Percentiles rank a stretch among this genome's conserved stretches.
phyloP scores from a whole-genome alignment of 2,113 vertebrate genomes.

The cattle (Bos taurus) region ARS-UCD2.0 NC_037329.1:87554501-87555000 shows the following conservation, averaged over 20 bases:
- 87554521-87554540: constrained; percentile 69
- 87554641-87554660: constrained; percentile 53
- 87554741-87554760: neutral
- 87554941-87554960: constrained; percentile 5
- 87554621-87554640: constrained; percentile 65
- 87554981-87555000: constrained; percentile 1
- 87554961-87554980: constrained; percentile 2
- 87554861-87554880: constrained; percentile 53
- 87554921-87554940: constrained; percentile 46
- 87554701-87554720: constrained; percentile 12
- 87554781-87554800: neutral
- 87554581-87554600: constrained; percentile 54
- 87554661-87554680: constrained; percentile 58
- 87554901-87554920: constrained; percentile 58
- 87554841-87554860: constrained; percentile 62
- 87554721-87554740: constrained; percentile 6
- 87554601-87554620: constrained; percentile 62
- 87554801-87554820: constrained; percentile 46
- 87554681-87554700: constrained; percentile 28
- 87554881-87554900: constrained; percentile 31
- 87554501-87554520: constrained; percentile 63
- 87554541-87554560: constrained; percentile 66
- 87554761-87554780: constrained; percentile 13
- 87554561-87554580: constrained; percentile 56
- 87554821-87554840: constrained; percentile 62